Evolutionary conservation across 2,797 vertebrate species (phyloP).

Genomic region (Hylomyscus alleni): DNA sequence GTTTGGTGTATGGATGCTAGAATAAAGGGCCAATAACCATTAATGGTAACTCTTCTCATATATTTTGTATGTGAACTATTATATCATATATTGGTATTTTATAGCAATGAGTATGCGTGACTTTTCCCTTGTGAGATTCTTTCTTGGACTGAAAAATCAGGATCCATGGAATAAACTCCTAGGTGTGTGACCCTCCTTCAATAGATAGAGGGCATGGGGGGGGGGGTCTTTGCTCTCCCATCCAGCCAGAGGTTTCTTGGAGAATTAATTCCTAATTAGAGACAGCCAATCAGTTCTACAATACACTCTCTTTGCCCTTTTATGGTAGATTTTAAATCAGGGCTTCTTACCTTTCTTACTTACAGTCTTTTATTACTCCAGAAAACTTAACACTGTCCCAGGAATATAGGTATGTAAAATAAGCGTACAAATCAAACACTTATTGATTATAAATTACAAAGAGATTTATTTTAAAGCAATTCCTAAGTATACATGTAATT

Average conservation of each 20-base stretch:
- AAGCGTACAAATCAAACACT: background rate
- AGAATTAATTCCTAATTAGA: background rate
- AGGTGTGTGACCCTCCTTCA: background rate
- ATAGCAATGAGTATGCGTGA: background rate
- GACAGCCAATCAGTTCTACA: background rate
- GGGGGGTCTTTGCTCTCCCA: background rate
- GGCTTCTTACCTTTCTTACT: background rate
- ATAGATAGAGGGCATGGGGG: background rate
- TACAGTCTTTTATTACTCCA: background rate
- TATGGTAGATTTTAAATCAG: background rate
- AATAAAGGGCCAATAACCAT: slow-evolving; percentile 5
- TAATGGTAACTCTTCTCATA: background rate
- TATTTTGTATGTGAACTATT: background rate
- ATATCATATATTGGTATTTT: background rate
- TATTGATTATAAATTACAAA: background rate
- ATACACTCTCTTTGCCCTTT: background rate
- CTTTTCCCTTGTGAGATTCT: background rate
- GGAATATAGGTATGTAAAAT: background rate
- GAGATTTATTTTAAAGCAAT: background rate
- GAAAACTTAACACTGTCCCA: background rate
- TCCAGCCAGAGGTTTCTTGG: background rate
- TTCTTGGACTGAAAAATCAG: slow-evolving; percentile 42
- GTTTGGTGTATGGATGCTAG: background rate
- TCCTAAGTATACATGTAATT: background rate
- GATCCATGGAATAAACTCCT: background rate